A percentile compares a stretch with the other conserved stretches of the same genome.
Evolutionary conservation across 2,888 invertebrate species (phyloP).

Genomic region (Balanococcus diminutus): DNA sequence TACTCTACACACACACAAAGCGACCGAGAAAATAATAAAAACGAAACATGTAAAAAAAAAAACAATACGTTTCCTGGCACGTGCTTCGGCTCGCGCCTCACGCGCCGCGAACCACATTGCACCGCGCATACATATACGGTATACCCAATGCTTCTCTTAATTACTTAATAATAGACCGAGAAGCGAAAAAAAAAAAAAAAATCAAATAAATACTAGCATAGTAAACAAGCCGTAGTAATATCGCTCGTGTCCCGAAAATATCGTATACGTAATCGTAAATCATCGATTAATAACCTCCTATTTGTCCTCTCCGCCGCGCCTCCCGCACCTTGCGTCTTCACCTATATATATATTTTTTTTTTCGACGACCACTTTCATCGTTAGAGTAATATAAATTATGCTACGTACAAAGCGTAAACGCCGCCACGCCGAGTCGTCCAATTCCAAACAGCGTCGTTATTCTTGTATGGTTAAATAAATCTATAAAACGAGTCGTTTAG

Average conservation of each 20-base stretch:
- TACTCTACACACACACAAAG: not conserved
- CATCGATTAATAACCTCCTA: conserved; percentile 10
- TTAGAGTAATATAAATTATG: not conserved
- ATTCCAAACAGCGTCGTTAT: not conserved
- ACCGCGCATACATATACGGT: not conserved
- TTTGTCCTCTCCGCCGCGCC: not conserved
- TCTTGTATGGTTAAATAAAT: not conserved
- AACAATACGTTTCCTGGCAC: conserved; percentile 13
- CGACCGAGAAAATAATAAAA: not conserved
- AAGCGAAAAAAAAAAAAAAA: not conserved
- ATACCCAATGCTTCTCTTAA: not conserved
- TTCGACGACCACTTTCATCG: not conserved
- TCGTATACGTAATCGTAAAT: conserved; percentile 21
- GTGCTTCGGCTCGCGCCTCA: not conserved
- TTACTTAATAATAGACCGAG: conserved; percentile 9
- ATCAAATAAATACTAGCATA: not conserved
- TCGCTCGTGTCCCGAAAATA: not conserved
- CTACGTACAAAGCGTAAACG: not conserved
- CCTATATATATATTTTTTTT: not conserved
- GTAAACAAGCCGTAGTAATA: not conserved
- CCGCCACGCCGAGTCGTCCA: not conserved
- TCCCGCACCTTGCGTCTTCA: not conserved
- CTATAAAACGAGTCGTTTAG: not conserved
- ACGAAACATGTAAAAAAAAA: not conserved
- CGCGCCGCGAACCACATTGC: not conserved